Percentiles rank a stretch among this genome's conserved stretches.
Conservation (phyloP, 2,113 vertebrate species). For the Thalassarche chlororhynchos region DNA sequence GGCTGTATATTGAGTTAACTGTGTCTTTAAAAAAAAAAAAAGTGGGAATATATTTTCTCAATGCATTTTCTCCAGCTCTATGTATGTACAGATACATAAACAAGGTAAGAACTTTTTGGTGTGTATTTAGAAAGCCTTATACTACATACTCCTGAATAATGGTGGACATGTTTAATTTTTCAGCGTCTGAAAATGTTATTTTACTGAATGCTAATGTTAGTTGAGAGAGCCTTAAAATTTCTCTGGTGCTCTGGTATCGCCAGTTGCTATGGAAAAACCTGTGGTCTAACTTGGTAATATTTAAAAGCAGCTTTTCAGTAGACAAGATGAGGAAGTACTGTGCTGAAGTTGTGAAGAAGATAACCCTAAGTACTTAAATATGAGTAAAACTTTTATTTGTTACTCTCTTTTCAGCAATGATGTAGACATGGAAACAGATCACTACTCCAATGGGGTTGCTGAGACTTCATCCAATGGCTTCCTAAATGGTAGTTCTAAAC, state of each 20-base stretch:
- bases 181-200: background rate
- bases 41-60: background rate
- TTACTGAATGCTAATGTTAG: background rate
- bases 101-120: background rate
- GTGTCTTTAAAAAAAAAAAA: background rate
- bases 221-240: background rate
- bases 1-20: background rate
- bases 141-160: background rate
- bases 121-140: background rate
- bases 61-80: background rate
- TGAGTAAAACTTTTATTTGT: conserved; percentile 17
- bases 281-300: background rate
- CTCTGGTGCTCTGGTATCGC: background rate
- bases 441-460: conserved; percentile 95
- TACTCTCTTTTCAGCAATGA: conserved; percentile 84
- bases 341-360: background rate
- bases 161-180: background rate
- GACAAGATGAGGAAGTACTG: background rate
- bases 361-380: background rate
- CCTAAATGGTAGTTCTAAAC: conserved; percentile 96
- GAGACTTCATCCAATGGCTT: conserved; percentile 97
- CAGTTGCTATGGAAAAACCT: background rate
- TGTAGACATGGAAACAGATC: conserved; percentile 98
- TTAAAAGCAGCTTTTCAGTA: background rate
- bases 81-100: background rate